Conservation (phyloP, 2,888 invertebrate genomes). For the Pyrochroa serraticornis region DNA sequence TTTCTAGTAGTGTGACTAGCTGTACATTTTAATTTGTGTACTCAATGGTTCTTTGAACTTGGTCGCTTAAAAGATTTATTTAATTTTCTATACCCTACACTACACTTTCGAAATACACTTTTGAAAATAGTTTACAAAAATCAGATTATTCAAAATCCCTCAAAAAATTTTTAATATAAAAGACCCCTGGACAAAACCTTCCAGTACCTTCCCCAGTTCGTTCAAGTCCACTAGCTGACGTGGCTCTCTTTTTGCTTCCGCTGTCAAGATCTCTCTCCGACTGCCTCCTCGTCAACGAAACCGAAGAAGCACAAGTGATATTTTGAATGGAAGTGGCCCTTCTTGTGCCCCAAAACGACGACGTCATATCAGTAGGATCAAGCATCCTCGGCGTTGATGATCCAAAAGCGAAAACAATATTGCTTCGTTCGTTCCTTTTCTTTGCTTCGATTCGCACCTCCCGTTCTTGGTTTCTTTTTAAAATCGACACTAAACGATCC, state of each 20-base stretch:
- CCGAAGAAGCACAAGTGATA: slow-evolving; percentile 73
- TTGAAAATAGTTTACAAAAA: too few species aligned
- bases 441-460: slow-evolving; percentile 71
- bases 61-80: too few species aligned
- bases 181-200: not conserved
- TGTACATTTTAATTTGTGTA: too few species aligned
- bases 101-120: too few species aligned
- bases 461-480: slow-evolving; percentile 74
- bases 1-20: too few species aligned
- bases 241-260: slow-evolving; percentile 76
- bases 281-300: slow-evolving; percentile 76
- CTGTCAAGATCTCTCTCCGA: slow-evolving; percentile 82
- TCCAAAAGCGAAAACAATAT: slow-evolving; percentile 85
- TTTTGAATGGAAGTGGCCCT: slow-evolving; percentile 90
- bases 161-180: not conserved
- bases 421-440: slow-evolving; percentile 76
- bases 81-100: too few species aligned
- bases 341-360: slow-evolving; percentile 85
- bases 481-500: slow-evolving; percentile 83
- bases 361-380: slow-evolving; percentile 80
- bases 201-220: slow-evolving; percentile 65
- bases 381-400: slow-evolving; percentile 88
- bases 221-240: slow-evolving; percentile 75
- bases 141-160: too few species aligned
- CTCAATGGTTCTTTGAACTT: too few species aligned